Evolutionary conservation across 1,140 invertebrate species (phyloP), one percentile per base, ranked within the genome.

Genomic region (Drosophila oshimai): DNA sequence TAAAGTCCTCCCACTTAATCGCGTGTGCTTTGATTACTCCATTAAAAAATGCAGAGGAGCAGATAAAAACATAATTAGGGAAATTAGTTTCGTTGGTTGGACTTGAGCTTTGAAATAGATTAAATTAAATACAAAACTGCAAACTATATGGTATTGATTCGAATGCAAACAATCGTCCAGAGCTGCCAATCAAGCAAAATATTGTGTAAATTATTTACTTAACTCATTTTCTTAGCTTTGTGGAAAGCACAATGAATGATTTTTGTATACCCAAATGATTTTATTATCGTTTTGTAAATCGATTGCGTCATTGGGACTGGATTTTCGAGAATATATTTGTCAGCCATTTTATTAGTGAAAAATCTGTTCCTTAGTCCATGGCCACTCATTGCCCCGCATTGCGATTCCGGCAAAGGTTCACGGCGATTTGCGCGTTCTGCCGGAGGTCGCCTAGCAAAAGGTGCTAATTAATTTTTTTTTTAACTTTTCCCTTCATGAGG

Each of bases 121-220:
- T 62, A 37, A 31, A 31, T 65, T 31, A 22, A 31, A 31, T 26
- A 12, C 24, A 12, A 18, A 18, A 31, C 42, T 64, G 61, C 58
- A 39, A 65, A 65, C 58, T 65, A 49, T 50, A 20, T n/a, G 58
- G 5, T 64, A 41, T 64, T 42, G 61, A 71, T 60, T 50, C 42
- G 29, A 47, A 60, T 13, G 53, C 68, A 60, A 71, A 71, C 68
- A 71, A 44, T 44, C 64, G 36, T 28, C 17, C 22, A 10, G 41
- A 47, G 57, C 31, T 65, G 42, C 26, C 61, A 65, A 65, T 65
- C 61, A 65, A 64, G 9, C 20, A 28, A 53, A 68, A 68, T 50
- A 71, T 71, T 71, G 68, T 45, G 68, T 50, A 71, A 71, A 71
- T 71, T 61, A 71, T 71, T 71, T 36, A 24, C 17, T 45, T 20